phyloP scores from a whole-genome alignment of 2,888 invertebrate genomes.

The Rutpela maculata region DNA sequence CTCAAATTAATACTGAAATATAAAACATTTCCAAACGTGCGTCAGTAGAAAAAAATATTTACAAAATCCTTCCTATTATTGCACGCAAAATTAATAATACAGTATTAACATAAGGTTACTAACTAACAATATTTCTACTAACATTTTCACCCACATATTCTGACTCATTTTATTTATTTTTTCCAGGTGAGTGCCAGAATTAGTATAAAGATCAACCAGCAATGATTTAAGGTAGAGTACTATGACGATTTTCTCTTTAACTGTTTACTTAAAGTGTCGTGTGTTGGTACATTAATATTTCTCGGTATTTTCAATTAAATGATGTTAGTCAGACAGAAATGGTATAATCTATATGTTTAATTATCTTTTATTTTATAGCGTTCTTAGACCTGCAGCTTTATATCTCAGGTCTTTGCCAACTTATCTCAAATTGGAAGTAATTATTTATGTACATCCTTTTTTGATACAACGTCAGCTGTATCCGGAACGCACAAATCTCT shows the following conservation, averaged over 20 bases:
- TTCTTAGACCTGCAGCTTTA: too few species aligned
- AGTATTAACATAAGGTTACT: background rate
- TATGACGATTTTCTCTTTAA: background rate
- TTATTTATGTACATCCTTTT: too few species aligned
- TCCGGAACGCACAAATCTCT: too few species aligned
- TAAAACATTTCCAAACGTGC: too few species aligned
- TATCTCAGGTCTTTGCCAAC: too few species aligned
- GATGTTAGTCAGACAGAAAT: background rate
- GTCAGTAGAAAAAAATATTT: too few species aligned
- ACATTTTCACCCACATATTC: background rate
- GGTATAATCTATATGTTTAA: too few species aligned
- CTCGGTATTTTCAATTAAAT: background rate
- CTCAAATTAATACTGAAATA: too few species aligned
- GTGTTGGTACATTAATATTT: background rate
- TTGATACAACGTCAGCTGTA: too few species aligned
- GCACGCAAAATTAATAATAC: background rate
- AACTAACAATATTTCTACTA: background rate
- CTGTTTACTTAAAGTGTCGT: background rate
- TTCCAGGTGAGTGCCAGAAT: conserved; percentile 24
- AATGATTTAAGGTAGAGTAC: conserved; percentile 18
- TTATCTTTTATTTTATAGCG: too few species aligned
- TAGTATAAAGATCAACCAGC: background rate
- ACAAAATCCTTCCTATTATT: background rate
- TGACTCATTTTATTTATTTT: conserved; percentile 27
- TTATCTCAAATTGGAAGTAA: too few species aligned